Evolutionary conservation across 2,888 invertebrate genomes (phyloP).

Genomic region (Drosophila melanosoma): DNA sequence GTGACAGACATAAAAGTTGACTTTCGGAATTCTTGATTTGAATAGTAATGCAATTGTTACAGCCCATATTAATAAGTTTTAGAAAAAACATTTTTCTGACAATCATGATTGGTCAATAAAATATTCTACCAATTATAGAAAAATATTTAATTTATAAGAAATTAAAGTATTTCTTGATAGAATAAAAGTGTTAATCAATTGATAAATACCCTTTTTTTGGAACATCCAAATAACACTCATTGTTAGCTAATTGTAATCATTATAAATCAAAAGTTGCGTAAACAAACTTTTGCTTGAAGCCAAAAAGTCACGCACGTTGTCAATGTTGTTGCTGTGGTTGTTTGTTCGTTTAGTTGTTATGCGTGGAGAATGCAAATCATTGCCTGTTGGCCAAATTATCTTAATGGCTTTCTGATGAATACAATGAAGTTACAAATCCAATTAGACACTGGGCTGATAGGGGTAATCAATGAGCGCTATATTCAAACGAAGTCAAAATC

Average conservation of each 20-base stretch:
- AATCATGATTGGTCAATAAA: not conserved
- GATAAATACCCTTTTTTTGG: not conserved
- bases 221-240: not conserved
- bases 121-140: not conserved
- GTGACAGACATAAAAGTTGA: constrained; percentile 4
- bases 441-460: constrained; percentile 62
- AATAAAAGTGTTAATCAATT: not conserved
- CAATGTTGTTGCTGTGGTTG: not conserved
- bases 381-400: constrained; percentile 25
- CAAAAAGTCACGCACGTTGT: constrained; percentile 62
- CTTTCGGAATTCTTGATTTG: not conserved
- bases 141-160: not conserved
- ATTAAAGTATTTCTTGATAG: not conserved
- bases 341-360: constrained; percentile 1
- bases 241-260: constrained; percentile 42
- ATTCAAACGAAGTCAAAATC: not conserved
- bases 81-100: not conserved
- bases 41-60: not conserved
- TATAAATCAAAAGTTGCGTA: constrained; percentile 34
- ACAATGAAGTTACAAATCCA: constrained; percentile 46
- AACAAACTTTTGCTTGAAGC: constrained; percentile 32
- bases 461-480: constrained; percentile 2
- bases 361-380: constrained; percentile 6
- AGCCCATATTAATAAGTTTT: not conserved
- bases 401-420: constrained; percentile 49